Evolutionary conservation across 2,797 vertebrate genomes (phyloP), one percentile per base, ranked within the genome.

Genomic region (Coluber constrictor): DNA sequence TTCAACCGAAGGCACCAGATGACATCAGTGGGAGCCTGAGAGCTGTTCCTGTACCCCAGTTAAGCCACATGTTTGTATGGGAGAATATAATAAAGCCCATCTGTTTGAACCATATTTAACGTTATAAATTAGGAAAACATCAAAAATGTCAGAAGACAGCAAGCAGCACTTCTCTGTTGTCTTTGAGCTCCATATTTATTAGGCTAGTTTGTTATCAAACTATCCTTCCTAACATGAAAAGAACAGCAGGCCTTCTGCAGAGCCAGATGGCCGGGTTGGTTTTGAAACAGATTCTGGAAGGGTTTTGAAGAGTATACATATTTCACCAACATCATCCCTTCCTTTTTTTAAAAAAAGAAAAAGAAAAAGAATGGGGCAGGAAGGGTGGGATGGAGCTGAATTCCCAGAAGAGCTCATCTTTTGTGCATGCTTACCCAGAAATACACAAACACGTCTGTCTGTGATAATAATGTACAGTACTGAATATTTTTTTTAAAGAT

Each of bases 141-240:
- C 96, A 97, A 97, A 97, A 97, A 96, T 94, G 96, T 96, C 96
- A 95, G 96, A 95, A 96, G 96, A 97, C 87, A 91, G 96, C 94
- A 92, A 96, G 95, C 94, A 91, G 95, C 94, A 92, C 95, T 97
- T 97, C 96, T 96, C 97, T 96, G 97, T 97, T 97, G 97, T 97
- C 97, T 97, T 97, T 97, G 96, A 96, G 97, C 95, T 97, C 95
- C 96, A 90, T 97, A 96, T 97, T 97, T 97, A 97, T 95, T 97
- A 97, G 97, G 97, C 97, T 97, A 96, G 95, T 97, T 98, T 98
- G 98, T 97, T 98, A 98, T 98, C 97, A 98, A 98, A 98, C 97
- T 98, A 97, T 96, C 96, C 96, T 96, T 96, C 94, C 95, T 97
- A 97, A 98, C 97, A 97, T 97, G 97, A 97, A 98, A 98, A 97